phyloP scores from a whole-genome alignment of 92 coral and sea anemone genomes.

The Isaurus tuberculatus region DNA sequence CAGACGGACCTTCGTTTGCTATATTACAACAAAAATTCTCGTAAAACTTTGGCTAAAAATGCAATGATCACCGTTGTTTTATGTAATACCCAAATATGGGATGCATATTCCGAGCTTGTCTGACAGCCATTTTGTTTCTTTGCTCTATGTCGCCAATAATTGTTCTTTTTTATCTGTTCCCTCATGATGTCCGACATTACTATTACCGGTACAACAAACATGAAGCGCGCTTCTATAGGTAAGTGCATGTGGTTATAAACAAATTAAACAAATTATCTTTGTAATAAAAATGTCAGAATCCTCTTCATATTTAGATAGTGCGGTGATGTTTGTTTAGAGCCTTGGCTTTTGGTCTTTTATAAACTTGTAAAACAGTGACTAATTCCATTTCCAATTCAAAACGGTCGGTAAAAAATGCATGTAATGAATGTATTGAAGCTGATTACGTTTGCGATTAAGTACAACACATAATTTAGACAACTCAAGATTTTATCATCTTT shows the following conservation, averaged over 20 bases:
- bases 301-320: too few relatives aligned
- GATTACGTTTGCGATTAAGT: too few relatives aligned
- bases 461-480: too few relatives aligned
- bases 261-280: too few relatives aligned
- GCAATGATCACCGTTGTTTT: background rate
- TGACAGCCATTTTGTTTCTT: slow-evolving; percentile 33
- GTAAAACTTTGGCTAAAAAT: background rate
- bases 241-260: background rate
- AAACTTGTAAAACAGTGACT: too few relatives aligned
- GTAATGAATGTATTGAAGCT: too few relatives aligned
- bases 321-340: too few relatives aligned
- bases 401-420: too few relatives aligned
- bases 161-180: slow-evolving; percentile 40
- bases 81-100: background rate
- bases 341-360: too few relatives aligned
- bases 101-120: background rate
- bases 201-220: slow-evolving; percentile 18
- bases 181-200: slow-evolving; percentile 38
- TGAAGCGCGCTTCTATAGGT: background rate
- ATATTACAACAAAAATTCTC: background rate
- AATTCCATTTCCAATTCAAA: too few relatives aligned
- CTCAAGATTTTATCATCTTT: too few relatives aligned
- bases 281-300: too few relatives aligned
- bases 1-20: background rate
- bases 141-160: slow-evolving; percentile 34